Conservation (phyloP, 2,797 vertebrate species). For the Oreochromis mossambicus region DNA sequence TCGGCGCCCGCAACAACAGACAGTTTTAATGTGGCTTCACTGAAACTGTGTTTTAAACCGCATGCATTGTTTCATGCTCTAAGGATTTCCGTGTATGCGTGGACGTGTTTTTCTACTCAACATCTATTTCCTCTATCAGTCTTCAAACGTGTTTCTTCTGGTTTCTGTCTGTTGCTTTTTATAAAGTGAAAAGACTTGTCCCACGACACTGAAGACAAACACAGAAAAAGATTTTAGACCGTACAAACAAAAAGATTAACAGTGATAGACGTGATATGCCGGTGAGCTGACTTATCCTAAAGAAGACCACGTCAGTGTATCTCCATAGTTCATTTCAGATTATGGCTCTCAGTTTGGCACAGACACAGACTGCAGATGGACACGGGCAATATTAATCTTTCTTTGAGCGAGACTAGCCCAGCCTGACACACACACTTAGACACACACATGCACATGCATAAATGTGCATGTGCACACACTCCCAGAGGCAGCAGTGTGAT, state of each 20-base stretch:
- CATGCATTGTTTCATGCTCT: background rate
- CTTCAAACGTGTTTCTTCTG: background rate
- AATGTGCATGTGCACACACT: background rate
- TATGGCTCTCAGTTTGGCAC: conserved; percentile 53
- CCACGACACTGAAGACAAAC: background rate
- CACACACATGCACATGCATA: background rate
- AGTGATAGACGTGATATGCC: background rate
- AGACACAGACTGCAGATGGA: conserved; percentile 40
- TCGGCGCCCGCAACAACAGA: background rate
- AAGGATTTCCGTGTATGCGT: background rate
- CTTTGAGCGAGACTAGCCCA: conserved; percentile 10
- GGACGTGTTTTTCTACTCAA: background rate
- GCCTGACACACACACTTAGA: background rate
- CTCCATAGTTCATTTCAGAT: conserved; percentile 59
- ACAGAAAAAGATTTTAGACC: background rate
- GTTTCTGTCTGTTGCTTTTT: background rate
- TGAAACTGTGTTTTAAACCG: background rate
- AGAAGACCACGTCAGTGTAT: conserved; percentile 52
- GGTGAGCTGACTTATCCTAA: background rate
- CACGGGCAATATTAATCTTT: conserved; percentile 51
- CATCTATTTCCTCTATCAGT: background rate
- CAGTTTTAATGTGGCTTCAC: background rate
- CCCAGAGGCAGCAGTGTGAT: conserved; percentile 8
- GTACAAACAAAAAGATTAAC: background rate
- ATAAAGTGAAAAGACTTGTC: background rate